Evolutionary conservation across 2,888 invertebrate species (phyloP).

Genomic region (Scotopteryx bipunctaria): DNA sequence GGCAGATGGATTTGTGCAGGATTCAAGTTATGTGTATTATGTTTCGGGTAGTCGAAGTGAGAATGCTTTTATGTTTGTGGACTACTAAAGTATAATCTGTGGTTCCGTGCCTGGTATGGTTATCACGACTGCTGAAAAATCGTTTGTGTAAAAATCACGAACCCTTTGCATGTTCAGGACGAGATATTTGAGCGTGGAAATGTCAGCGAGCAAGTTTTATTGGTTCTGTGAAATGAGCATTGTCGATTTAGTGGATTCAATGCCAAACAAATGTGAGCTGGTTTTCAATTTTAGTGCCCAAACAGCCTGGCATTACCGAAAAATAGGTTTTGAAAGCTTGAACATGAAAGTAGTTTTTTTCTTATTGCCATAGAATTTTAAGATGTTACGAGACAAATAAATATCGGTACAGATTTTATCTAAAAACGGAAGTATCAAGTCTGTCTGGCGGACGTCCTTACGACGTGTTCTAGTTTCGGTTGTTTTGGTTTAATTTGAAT

Average conservation of each 20-base stretch:
- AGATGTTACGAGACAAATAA: not conserved
- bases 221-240: conserved; percentile 40
- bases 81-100: not conserved
- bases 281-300: not conserved
- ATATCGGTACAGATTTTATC: too few relatives aligned
- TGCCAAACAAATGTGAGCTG: conserved; percentile 5
- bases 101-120: conserved; percentile 51
- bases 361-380: too few relatives aligned
- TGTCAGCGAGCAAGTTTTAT: conserved; percentile 44
- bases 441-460: conserved; percentile 31
- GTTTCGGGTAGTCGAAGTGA: not conserved
- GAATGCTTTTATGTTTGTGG: not conserved
- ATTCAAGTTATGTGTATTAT: too few relatives aligned
- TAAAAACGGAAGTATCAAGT: conserved; percentile 4
- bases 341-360: too few relatives aligned
- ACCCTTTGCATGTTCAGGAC: conserved; percentile 45
- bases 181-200: conserved; percentile 45
- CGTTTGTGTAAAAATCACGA: conserved; percentile 62
- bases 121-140: conserved; percentile 62
- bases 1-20: too few relatives aligned
- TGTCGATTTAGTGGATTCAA: conserved; percentile 29
- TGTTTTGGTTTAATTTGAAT: conserved; percentile 18
- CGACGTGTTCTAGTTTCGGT: conserved; percentile 25
- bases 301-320: not conserved
- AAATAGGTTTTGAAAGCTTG: too few relatives aligned